Percentiles rank a stretch among this genome's conserved stretches.
Conservation (phyloP, 2,797 vertebrate species). For the Rhodeus uyekii region DNA sequence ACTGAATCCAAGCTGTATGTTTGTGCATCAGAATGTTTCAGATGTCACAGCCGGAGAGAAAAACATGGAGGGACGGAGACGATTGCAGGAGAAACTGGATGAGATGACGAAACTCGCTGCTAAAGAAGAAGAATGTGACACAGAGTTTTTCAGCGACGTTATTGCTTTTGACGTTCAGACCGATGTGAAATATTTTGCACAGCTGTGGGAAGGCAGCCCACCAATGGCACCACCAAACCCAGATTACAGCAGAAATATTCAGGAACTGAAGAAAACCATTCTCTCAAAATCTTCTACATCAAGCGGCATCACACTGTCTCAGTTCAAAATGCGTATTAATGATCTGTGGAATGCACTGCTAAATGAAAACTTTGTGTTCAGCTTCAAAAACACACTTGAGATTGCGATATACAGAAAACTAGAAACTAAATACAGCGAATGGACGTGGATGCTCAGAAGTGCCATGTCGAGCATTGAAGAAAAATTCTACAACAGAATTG, state of each 20-base stretch:
- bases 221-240: slow-evolving; percentile 75
- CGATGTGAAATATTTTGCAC: slow-evolving; percentile 71
- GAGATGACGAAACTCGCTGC: slow-evolving; percentile 68
- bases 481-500: slow-evolving; percentile 9
- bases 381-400: slow-evolving; percentile 22
- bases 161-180: slow-evolving; percentile 67
- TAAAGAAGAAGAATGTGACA: slow-evolving; percentile 63
- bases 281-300: slow-evolving; percentile 49
- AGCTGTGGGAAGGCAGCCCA: slow-evolving; percentile 72
- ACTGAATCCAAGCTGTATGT: slow-evolving; percentile 64
- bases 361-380: slow-evolving; percentile 10
- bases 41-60: slow-evolving; percentile 65
- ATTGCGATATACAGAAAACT: background rate
- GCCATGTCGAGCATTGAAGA: background rate
- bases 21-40: slow-evolving; percentile 57
- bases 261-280: slow-evolving; percentile 8
- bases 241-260: slow-evolving; percentile 64
- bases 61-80: slow-evolving; percentile 66
- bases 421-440: background rate
- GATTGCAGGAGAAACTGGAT: slow-evolving; percentile 68
- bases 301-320: slow-evolving; percentile 60
- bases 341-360: slow-evolving; percentile 14
- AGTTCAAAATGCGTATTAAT: slow-evolving; percentile 60
- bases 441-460: background rate
- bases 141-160: slow-evolving; percentile 64